phyloP scores from a whole-genome alignment of 2,888 invertebrate genomes.

The Acronicta alni region DNA sequence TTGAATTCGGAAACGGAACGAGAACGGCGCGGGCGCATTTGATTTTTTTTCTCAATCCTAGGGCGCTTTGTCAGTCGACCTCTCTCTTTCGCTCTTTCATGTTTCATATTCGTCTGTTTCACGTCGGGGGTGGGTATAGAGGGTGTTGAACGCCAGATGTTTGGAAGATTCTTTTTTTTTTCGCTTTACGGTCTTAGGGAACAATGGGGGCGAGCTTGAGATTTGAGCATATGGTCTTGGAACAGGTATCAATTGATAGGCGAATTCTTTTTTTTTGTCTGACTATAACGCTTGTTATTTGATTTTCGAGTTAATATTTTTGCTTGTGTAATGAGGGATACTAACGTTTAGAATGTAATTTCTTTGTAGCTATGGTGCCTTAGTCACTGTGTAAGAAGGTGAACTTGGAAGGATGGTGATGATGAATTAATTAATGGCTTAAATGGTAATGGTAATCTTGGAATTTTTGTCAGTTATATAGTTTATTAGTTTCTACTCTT shows the following conservation, averaged over 20 bases:
- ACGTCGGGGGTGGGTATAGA: constrained; percentile 55
- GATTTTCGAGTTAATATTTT: constrained; percentile 35
- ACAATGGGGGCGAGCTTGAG: constrained; percentile 60
- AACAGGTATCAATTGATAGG: constrained; percentile 63
- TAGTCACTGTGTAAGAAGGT: neutral
- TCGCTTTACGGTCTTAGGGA: constrained; percentile 30
- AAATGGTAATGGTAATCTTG: too few relatives aligned
- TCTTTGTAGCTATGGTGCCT: neutral
- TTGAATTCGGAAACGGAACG: constrained; percentile 65
- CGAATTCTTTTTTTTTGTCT: constrained; percentile 47
- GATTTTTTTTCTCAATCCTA: constrained; percentile 57
- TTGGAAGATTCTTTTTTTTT: constrained; percentile 56
- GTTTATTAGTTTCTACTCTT: too few relatives aligned
- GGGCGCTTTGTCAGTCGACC: constrained; percentile 51
- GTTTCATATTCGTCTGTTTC: constrained; percentile 33
- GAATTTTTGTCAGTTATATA: too few relatives aligned
- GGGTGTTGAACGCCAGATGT: constrained; percentile 66
- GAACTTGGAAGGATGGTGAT: too few relatives aligned
- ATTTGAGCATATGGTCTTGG: constrained; percentile 61
- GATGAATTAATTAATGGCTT: too few relatives aligned
- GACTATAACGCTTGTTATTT: constrained; percentile 31
- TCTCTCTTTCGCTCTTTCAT: constrained; percentile 25
- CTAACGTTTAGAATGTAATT: neutral
- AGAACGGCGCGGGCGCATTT: constrained; percentile 62
- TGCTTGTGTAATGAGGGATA: constrained; percentile 16